phyloP scores from a whole-genome alignment of 2,113 vertebrate genomes.

The Pipa parva region DNA sequence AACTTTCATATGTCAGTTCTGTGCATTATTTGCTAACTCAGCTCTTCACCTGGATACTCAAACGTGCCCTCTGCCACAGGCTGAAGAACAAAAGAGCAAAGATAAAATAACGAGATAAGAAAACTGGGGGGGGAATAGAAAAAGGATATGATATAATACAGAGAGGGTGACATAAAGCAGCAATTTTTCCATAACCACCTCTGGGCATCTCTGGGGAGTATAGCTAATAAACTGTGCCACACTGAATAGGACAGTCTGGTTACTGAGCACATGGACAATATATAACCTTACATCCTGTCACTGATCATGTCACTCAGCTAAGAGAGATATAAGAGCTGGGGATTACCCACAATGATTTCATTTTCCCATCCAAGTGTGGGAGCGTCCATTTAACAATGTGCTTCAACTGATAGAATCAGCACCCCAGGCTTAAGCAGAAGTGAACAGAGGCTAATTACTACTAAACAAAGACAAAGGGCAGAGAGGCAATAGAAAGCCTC shows the following conservation, averaged over 20 bases:
- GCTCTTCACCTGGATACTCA: not conserved
- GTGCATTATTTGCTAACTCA: not conserved
- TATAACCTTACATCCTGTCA: slow-evolving; percentile 13
- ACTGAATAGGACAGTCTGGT: not conserved
- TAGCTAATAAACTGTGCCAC: not conserved
- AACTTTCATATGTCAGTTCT: not conserved
- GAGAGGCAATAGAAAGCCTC: not conserved
- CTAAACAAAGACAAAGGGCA: slow-evolving; percentile 27
- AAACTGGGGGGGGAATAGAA: not conserved
- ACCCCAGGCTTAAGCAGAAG: slow-evolving; percentile 8
- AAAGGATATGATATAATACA: not conserved
- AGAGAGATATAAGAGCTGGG: slow-evolving; percentile 4
- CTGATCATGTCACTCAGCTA: not conserved
- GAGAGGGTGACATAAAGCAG: not conserved
- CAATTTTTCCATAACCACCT: slow-evolving; percentile 3
- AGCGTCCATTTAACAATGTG: slow-evolving; percentile 16
- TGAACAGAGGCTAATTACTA: slow-evolving; percentile 26
- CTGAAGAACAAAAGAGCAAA: not conserved
- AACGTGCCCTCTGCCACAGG: not conserved
- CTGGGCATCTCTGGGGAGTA: slow-evolving; percentile 1
- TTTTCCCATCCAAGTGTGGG: slow-evolving; percentile 13
- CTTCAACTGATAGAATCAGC: slow-evolving; percentile 30
- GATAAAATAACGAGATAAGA: not conserved
- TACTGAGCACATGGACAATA: not conserved
- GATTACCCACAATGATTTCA: slow-evolving; percentile 22